Conservation (phyloP, 2,888 invertebrate genomes). For the Hoplodrina blanda region DNA sequence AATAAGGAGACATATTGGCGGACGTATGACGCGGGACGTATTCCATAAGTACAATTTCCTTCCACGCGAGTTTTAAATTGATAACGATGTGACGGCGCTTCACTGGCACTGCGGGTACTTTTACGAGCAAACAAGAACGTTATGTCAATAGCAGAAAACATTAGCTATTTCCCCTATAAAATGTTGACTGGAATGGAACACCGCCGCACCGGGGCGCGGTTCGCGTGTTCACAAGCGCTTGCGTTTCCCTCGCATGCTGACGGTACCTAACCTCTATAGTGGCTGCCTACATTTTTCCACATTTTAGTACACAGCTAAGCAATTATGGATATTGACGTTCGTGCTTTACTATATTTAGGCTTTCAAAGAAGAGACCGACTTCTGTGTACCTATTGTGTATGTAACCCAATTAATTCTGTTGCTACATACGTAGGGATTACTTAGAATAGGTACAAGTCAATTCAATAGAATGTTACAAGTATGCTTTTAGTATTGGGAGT, state of each 20-base stretch:
- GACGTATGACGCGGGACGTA: constrained; percentile 26
- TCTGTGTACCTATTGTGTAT: constrained; percentile 55
- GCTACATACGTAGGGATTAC: constrained; percentile 17
- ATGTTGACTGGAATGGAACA: constrained; percentile 60
- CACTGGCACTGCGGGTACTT: constrained; percentile 55
- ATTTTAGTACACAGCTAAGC: constrained; percentile 73
- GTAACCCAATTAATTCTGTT: constrained; percentile 59
- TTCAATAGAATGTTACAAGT: constrained; percentile 1
- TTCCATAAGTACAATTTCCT: constrained; percentile 59
- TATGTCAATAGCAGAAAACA: constrained; percentile 73
- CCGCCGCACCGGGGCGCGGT: constrained; percentile 70
- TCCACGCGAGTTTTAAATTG: constrained; percentile 57
- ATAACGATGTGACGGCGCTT: constrained; percentile 62
- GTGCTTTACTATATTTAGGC: constrained; percentile 68
- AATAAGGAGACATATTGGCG: constrained; percentile 27
- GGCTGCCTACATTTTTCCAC: constrained; percentile 73
- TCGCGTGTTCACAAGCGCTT: constrained; percentile 77
- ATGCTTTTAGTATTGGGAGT: constrained; percentile 12
- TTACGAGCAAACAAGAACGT: constrained; percentile 67
- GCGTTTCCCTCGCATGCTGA: constrained; percentile 73
- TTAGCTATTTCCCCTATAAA: constrained; percentile 74
- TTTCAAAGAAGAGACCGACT: constrained; percentile 65
- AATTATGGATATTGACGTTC: constrained; percentile 77
- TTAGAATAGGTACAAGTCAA: background rate
- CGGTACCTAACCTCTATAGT: constrained; percentile 67